phyloP scores from a whole-genome alignment of 1,140 invertebrate species.

The Macrotrachela quadricornifera region DNA sequence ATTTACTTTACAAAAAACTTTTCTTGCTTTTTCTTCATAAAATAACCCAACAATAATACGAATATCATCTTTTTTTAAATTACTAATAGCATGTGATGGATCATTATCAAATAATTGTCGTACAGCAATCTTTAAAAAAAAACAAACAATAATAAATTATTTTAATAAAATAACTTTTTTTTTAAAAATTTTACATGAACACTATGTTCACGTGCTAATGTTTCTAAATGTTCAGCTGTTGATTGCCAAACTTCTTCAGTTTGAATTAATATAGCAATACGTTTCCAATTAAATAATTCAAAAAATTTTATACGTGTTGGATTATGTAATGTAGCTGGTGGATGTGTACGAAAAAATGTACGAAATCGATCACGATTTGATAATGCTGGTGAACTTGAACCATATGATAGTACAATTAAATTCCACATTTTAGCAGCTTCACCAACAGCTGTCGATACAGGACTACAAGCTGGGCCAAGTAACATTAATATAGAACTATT shows the following conservation, averaged over 20 bases:
- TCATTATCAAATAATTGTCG: conserved; percentile 88
- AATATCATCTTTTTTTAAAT: conserved; percentile 69
- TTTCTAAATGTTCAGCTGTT: not conserved
- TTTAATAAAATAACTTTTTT: conserved; percentile 73
- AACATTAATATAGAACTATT: conserved; percentile 59
- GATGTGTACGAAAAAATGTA: conserved; percentile 91
- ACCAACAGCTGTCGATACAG: conserved; percentile 94
- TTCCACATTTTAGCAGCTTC: conserved; percentile 99
- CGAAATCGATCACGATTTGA: conserved; percentile 88
- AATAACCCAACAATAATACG: conserved; percentile 91
- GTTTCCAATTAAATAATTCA: conserved; percentile 84
- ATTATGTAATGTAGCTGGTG: conserved; percentile 95
- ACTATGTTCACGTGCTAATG: not conserved
- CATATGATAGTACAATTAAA: conserved; percentile 93
- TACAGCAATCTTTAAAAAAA: conserved; percentile 37
- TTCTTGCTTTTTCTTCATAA: conserved; percentile 80
- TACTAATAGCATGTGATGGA: conserved; percentile 79
- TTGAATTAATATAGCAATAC: conserved; percentile 87
- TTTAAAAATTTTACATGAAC: conserved; percentile 32
- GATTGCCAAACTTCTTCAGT: conserved; percentile 65
- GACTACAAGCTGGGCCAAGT: conserved; percentile 73
- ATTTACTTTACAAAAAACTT: conserved; percentile 79
- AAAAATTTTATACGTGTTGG: conserved; percentile 87
- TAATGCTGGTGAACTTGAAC: conserved; percentile 87
- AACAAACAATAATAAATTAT: conserved; percentile 31